phyloP scores from a whole-genome alignment of 1,140 invertebrate genomes.

The Drosophila sucinea region DNA sequence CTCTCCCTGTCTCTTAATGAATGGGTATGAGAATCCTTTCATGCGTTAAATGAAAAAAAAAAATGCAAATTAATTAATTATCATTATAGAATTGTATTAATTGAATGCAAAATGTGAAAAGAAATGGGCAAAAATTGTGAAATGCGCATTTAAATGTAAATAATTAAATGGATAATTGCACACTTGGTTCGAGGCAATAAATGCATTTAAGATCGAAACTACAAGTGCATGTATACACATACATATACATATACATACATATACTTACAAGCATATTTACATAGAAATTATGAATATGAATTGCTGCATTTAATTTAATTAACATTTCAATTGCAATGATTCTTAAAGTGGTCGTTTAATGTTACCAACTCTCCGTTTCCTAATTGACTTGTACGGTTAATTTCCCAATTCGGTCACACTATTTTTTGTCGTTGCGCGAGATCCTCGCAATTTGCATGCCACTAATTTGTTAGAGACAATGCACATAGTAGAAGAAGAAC shows the following conservation, averaged over 20 bases:
- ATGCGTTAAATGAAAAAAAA: slow-evolving; percentile 1
- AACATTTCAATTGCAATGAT: background rate
- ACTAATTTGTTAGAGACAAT: slow-evolving; percentile 10
- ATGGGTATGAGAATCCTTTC: background rate
- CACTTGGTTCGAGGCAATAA: slow-evolving; percentile 9
- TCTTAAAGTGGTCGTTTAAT: background rate
- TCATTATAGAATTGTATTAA: slow-evolving; percentile 66
- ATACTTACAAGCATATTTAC: background rate
- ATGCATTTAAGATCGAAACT: slow-evolving; percentile 10
- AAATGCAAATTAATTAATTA: slow-evolving; percentile 67
- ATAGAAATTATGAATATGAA: background rate
- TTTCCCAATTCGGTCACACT: background rate
- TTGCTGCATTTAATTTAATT: background rate
- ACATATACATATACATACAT: background rate
- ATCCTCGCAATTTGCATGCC: slow-evolving; percentile 6
- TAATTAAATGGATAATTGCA: slow-evolving; percentile 53
- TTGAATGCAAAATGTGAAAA: slow-evolving; percentile 51
- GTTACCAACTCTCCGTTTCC: background rate
- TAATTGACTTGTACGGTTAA: background rate
- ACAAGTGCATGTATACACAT: background rate
- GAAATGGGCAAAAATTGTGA: slow-evolving; percentile 6
- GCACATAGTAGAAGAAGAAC: background rate
- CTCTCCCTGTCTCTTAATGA: background rate
- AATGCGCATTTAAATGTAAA: slow-evolving; percentile 63
- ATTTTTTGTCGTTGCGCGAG: background rate